A percentile compares a stretch with the other conserved stretches of the same genome.
These are phyloP conservation scores for Zaprionus ghesquierei DNA, from an alignment of 1,140 invertebrate species.

Conservation along the genomic window DNA sequence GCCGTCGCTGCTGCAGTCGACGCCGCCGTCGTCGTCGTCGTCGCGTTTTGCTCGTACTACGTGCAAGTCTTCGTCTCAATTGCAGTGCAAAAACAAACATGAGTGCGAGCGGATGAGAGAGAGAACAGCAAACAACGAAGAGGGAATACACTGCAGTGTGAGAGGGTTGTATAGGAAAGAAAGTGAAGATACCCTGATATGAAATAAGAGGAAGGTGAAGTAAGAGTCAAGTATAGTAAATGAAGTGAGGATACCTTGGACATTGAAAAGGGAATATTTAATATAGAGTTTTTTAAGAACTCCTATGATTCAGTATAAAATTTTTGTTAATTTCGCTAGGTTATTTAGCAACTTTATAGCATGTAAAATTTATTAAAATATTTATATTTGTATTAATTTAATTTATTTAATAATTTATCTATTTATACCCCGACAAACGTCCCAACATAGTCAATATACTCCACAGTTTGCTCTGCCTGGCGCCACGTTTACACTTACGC, in stretches of 20 bases:
- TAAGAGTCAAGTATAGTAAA: neutral
- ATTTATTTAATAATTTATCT: neutral
- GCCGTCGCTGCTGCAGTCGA: neutral
- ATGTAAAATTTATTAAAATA: too few relatives aligned
- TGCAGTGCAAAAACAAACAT: slow-evolving; percentile 27
- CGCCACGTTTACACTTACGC: slow-evolving; percentile 31
- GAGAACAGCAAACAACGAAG: slow-evolving; percentile 3
- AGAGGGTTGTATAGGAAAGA: neutral
- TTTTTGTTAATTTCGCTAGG: neutral
- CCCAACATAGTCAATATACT: neutral
- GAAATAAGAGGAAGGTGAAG: neutral
- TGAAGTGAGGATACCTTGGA: neutral
- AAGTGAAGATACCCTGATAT: neutral
- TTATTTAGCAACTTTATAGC: too few relatives aligned
- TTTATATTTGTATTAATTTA: neutral
- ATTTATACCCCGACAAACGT: neutral
- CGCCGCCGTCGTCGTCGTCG: slow-evolving; percentile 12
- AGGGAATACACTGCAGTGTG: neutral
- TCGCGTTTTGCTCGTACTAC: slow-evolving; percentile 22
- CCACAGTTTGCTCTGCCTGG: slow-evolving; percentile 3
- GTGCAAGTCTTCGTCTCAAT: slow-evolving; percentile 26
- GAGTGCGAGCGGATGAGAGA: neutral
- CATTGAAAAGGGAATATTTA: too few relatives aligned
- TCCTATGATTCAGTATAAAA: too few relatives aligned
- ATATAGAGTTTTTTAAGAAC: too few relatives aligned